phyloP scores from a whole-genome alignment of 2,797 vertebrate genomes.

The Chloroceryle inda region DNA sequence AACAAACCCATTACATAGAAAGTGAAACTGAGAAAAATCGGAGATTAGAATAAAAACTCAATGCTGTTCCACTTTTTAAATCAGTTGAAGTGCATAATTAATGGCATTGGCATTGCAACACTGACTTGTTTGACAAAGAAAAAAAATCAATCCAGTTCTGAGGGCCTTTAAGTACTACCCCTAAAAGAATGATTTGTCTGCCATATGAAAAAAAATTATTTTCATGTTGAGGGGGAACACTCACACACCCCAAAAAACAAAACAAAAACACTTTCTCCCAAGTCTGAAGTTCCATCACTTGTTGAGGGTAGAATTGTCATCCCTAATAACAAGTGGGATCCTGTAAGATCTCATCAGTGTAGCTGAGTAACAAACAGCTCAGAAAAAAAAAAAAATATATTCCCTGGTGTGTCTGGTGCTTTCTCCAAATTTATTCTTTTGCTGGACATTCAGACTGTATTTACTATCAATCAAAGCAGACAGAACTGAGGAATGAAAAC shows the following conservation, averaged over 20 bases:
- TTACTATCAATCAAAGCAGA: background rate
- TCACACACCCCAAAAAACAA: background rate
- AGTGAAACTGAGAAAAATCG: background rate
- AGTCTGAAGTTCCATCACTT: background rate
- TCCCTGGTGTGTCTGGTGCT: conserved; percentile 1
- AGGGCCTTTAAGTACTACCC: background rate
- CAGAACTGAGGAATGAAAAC: background rate
- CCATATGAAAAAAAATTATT: background rate
- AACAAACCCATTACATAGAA: background rate
- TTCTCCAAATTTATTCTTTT: background rate
- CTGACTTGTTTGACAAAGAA: background rate
- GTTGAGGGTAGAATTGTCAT: background rate
- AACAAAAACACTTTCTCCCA: background rate
- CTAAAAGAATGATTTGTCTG: background rate
- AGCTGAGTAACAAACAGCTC: background rate
- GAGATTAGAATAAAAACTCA: background rate
- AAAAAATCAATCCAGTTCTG: background rate
- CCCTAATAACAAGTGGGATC: background rate
- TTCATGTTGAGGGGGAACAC: background rate
- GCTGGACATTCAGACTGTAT: background rate
- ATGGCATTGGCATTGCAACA: background rate
- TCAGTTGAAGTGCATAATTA: background rate
- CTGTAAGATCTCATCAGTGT: background rate
- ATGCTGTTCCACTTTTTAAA: background rate
- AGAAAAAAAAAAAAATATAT: background rate